Evolutionary conservation across 2,888 invertebrate species (phyloP), one percentile per base, ranked within the genome.

Genomic region (Pristionchus entomophagus): DNA sequence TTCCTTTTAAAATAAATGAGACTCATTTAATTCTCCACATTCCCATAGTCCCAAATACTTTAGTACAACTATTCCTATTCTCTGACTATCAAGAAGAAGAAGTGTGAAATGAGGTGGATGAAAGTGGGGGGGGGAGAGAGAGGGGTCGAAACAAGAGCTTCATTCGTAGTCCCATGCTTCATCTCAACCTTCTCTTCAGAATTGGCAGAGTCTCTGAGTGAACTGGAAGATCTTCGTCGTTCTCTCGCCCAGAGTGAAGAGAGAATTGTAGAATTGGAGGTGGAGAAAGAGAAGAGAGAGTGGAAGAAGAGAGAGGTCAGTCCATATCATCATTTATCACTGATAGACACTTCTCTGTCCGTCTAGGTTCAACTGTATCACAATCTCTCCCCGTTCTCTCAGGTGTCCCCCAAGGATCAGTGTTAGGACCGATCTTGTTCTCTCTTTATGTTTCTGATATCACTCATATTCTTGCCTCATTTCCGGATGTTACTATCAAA

Each of bases 211-310:
- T 84, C 83, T 65, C 83, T 84, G 49, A 49, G 22, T 22, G 83
- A 84, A 65, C 5, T 84, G 65, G 65, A 84, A 22, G 65, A 65
- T 35, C 65, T 84, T 45, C 62, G 83, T 26, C 1, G 53, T 19
- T 35, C 41, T 84, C 22, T 84, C 8, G 32, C 10, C 0, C 41
- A 49, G 19, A 65, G 53, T 45, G 83, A 84, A 65, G 65, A 65
- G 35, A 84, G 41, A 12, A 49, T 65, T 12, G 10, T 29, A 29
- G 83, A 84, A 14, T 41, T 84, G 6, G 83, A 84, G 35, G 32
- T 22, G n/a, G 65, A 84, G 65, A 45, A 35, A 49, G 65, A 84
- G 49, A 84, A 65, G 49, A 84, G 83, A 38, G 83, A 84, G 38
- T 38, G 59, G 59, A 82, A 82, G 59, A 56, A 38, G 26, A 82